Evolutionary conservation across 2,113 vertebrate species (phyloP), one percentile per base, ranked within the genome.

Genomic region (Aspidoscelis tigris): DNA sequence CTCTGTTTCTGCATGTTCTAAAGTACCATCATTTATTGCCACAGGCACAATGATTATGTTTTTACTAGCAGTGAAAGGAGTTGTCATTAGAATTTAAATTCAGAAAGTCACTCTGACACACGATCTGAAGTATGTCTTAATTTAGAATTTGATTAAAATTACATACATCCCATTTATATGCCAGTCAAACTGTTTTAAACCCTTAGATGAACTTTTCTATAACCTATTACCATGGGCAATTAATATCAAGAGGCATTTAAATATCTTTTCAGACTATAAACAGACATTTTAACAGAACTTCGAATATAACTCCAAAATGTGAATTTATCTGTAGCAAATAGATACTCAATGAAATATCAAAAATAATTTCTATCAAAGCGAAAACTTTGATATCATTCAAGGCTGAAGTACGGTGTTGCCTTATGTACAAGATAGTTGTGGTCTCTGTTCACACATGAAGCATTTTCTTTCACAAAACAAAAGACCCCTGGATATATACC

Each of bases 71-170:
- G 95, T 92, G 95, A 96, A 95, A 95, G 93, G 84, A 90, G 81
- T 92, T 96, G 95, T 96, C 94, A 96, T 96, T 95, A 96, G 94
- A 96, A 95, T 94, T 95, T 94, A 97, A 96, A 95, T 95, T 96
- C 96, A 95, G 95, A 96, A 97, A 97, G 96, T 93, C 83, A 95
- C 93, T 89, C 91, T 96, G 96, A 97, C 96, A 96, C 96, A 95
- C 95, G 92, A 94, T 92, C 94, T 96, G 91, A 96, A 96, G 95
- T 93, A 96, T 93, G 93, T 91, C 92, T 94, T 95, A 94, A 94
- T 94, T 95, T 85, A 91, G 94, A 92, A 93, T 94, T 94, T 96
- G 95, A 96, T 96, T 96, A 93, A 94, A 94, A 96, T 96, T 95
- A 95, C 94, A 94, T 96, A 95, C 93, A 95, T 94, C 92, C 90